Evolutionary conservation across 2,113 vertebrate genomes (phyloP).

Genomic region (Hydropotes inermis): DNA sequence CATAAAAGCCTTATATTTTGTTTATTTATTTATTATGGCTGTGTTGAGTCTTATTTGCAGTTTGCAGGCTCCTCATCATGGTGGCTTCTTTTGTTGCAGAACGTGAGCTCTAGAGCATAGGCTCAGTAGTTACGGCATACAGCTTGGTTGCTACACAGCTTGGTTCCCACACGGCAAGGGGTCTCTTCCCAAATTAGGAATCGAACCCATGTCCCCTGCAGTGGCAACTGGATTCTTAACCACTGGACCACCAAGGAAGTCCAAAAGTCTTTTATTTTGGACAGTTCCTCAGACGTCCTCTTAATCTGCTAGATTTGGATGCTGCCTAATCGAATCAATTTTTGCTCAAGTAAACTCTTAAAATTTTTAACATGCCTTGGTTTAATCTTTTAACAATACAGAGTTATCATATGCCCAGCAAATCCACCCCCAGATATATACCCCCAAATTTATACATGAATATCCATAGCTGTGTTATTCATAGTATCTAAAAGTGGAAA

Average conservation of each 20-base stretch:
- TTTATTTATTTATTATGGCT: neutral
- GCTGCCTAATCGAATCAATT: neutral
- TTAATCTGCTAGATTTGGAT: neutral
- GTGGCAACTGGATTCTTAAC: neutral
- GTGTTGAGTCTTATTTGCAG: neutral
- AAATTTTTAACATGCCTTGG: neutral
- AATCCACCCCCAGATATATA: neutral
- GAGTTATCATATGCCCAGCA: neutral
- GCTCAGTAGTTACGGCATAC: neutral
- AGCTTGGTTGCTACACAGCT: too few species aligned
- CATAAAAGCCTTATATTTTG: neutral
- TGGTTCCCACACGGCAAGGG: neutral
- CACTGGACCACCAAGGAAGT: neutral
- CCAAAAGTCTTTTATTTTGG: neutral
- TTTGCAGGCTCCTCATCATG: neutral
- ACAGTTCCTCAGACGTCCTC: neutral
- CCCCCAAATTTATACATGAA: neutral
- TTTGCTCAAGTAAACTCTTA: neutral
- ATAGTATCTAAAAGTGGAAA: neutral
- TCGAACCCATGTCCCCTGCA: neutral
- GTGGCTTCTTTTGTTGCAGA: neutral
- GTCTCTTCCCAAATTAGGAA: neutral
- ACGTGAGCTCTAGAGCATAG: neutral
- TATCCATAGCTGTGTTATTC: neutral
- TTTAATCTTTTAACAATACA: neutral